phyloP scores from a whole-genome alignment of 2,888 invertebrate genomes.

The Nephrotoma appendiculata region DNA sequence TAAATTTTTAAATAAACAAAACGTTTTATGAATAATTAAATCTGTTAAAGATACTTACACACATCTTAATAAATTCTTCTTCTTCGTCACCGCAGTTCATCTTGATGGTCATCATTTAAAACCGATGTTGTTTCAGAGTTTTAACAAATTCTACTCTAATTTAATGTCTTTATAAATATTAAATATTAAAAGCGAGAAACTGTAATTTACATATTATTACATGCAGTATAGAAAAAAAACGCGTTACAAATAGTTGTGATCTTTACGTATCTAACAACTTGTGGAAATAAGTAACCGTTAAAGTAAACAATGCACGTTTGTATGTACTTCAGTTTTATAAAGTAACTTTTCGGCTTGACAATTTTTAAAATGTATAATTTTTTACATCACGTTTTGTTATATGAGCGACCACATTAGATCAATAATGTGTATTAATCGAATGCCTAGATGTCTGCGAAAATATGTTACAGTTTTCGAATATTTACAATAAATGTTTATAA shows the following conservation, averaged over 20 bases:
- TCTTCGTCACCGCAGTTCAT: neutral
- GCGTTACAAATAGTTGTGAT: neutral
- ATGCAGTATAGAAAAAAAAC: neutral
- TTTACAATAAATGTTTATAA: neutral
- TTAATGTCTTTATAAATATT: neutral
- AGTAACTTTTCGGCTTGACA: neutral
- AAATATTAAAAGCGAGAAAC: neutral
- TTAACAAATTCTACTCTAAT: neutral
- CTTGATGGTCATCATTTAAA: neutral
- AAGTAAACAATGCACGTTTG: neutral
- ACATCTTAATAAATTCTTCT: neutral
- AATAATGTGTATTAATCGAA: neutral
- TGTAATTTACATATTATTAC: neutral
- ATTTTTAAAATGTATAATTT: neutral
- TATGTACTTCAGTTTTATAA: neutral
- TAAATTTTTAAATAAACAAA: conserved; percentile 1
- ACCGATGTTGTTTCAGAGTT: neutral
- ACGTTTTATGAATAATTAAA: conserved; percentile 3
- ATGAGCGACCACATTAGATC: neutral
- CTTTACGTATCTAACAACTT: neutral
- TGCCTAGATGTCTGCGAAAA: neutral
- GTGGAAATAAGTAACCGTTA: neutral
- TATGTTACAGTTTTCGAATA: neutral
- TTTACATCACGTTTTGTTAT: neutral
- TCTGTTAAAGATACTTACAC: neutral